phyloP scores from a whole-genome alignment of 2,888 invertebrate species.

The Brachyopa scutellaris region DNA sequence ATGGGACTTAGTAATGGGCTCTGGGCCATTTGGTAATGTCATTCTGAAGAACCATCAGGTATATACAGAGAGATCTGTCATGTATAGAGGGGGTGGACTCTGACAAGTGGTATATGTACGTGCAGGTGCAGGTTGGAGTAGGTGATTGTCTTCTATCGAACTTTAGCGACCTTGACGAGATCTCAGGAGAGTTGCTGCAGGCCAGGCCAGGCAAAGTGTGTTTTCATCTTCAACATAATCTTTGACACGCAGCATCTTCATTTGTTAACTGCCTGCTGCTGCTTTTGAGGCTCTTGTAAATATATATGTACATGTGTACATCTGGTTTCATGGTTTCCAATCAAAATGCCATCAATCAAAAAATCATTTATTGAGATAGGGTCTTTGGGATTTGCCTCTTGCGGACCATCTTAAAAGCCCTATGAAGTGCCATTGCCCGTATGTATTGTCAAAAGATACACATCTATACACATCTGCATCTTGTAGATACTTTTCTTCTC shows the following conservation, averaged over 20 bases:
- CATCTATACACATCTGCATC: slow-evolving; percentile 38
- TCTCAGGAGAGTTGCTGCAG: slow-evolving; percentile 8
- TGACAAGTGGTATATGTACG: neutral
- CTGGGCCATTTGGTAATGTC: slow-evolving; percentile 49
- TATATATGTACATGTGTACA: too few species aligned
- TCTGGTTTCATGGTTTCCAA: slow-evolving; percentile 47
- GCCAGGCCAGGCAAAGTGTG: slow-evolving; percentile 15
- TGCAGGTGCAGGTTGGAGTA: slow-evolving; percentile 35
- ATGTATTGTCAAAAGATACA: slow-evolving; percentile 21
- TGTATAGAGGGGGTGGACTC: slow-evolving; percentile 14
- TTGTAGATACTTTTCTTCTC: neutral
- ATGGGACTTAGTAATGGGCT: slow-evolving; percentile 43
- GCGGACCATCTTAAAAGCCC: slow-evolving; percentile 4
- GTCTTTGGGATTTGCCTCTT: slow-evolving; percentile 4
- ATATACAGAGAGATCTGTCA: neutral
- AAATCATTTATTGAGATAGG: slow-evolving; percentile 51
- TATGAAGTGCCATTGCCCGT: slow-evolving; percentile 31
- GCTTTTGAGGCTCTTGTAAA: slow-evolving; percentile 1
- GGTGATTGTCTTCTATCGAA: slow-evolving; percentile 27
- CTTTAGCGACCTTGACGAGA: slow-evolving; percentile 57
- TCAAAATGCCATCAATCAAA: slow-evolving; percentile 70
- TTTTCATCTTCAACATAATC: slow-evolving; percentile 31
- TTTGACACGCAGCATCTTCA: slow-evolving; percentile 61
- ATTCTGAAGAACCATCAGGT: slow-evolving; percentile 38
- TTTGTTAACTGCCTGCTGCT: slow-evolving; percentile 40